Evolutionary conservation across 2,888 invertebrate species (phyloP).

Genomic region (Hololepta plana): DNA sequence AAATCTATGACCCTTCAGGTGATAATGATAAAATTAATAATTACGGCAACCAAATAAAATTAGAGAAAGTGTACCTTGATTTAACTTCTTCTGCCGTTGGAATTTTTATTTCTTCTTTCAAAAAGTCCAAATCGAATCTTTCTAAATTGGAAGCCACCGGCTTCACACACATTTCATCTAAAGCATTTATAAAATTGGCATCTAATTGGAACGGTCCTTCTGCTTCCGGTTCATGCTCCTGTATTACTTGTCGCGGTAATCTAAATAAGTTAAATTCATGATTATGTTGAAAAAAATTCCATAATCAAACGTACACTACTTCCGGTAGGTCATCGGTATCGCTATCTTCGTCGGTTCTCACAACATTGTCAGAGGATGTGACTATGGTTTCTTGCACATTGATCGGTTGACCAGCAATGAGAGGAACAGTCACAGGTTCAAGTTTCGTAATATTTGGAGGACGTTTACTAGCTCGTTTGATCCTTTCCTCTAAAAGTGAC

Average conservation of each 20-base stretch:
- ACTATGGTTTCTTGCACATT: no score
- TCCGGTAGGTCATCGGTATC: constrained; percentile 2
- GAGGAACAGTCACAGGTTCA: no score
- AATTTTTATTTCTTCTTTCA: constrained; percentile 22
- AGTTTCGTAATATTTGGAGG: constrained; percentile 21
- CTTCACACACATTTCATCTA: constrained; percentile 31
- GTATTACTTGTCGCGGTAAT: constrained; percentile 26
- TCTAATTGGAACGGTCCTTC: constrained; percentile 66
- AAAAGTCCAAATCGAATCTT: constrained; percentile 24
- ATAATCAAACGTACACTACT: background rate
- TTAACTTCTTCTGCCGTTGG: constrained; percentile 19
- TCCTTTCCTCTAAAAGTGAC: constrained; percentile 85
- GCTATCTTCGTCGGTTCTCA: constrained; percentile 1
- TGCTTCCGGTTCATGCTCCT: constrained; percentile 24
- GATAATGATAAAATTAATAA: constrained; percentile 5
- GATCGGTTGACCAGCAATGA: no score
- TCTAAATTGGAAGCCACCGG: constrained; percentile 18
- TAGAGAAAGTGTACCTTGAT: background rate
- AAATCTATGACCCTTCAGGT: constrained; percentile 29
- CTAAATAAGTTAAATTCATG: constrained; percentile 10
- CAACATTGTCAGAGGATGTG: background rate
- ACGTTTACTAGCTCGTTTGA: constrained; percentile 71
- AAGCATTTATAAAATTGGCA: constrained; percentile 46
- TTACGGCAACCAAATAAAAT: constrained; percentile 2
- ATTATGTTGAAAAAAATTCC: background rate